A percentile compares a stretch with the other conserved stretches of the same genome.
Conservation (phyloP, 2,888 invertebrate genomes). For the Papilio elwesi region DNA sequence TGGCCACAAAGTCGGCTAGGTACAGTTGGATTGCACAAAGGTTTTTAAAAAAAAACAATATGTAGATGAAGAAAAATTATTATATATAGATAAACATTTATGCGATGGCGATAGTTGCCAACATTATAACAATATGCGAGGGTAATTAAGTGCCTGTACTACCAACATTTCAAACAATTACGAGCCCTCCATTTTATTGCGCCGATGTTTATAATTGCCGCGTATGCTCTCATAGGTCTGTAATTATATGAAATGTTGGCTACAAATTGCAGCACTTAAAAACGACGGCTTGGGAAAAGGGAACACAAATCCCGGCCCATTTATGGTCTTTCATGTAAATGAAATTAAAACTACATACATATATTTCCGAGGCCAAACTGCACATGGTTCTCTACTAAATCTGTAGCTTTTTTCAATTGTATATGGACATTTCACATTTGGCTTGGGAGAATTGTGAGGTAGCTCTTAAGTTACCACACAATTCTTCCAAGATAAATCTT, state of each 20-base stretch:
- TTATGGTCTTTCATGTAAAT: neutral
- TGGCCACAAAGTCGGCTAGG: no score
- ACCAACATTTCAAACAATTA: conserved; percentile 38
- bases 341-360: neutral
- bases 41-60: neutral
- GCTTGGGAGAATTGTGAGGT: no score
- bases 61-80: no score
- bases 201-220: conserved; percentile 26
- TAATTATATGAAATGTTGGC: conserved; percentile 33
- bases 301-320: conserved; percentile 3
- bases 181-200: conserved; percentile 37
- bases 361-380: neutral
- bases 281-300: conserved; percentile 11
- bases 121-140: conserved; percentile 17
- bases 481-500: no score
- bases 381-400: neutral
- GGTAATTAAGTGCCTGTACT: conserved; percentile 19
- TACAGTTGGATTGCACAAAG: no score
- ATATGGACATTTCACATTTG: no score
- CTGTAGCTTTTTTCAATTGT: no score
- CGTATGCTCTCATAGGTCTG: conserved; percentile 22
- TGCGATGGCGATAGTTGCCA: conserved; percentile 11
- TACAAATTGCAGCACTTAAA: conserved; percentile 37
- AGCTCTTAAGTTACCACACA: no score
- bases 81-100: neutral